Percentiles rank a stretch among this genome's conserved stretches.
Conservation (phyloP, 2,797 vertebrate genomes). For the Cirrhinus mrigala region DNA sequence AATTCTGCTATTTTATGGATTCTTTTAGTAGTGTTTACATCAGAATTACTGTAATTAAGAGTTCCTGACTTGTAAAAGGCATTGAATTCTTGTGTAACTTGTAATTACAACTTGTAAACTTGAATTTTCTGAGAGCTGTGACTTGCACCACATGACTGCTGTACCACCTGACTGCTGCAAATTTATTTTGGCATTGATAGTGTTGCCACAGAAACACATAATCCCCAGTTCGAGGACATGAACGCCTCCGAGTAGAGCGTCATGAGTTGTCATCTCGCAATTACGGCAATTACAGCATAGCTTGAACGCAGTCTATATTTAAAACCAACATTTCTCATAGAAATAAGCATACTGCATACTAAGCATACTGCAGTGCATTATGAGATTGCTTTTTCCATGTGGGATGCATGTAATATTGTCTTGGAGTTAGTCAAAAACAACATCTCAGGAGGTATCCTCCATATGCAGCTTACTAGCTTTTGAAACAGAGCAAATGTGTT, state of each 20-base stretch:
- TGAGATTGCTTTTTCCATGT: neutral
- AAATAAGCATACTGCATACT: neutral
- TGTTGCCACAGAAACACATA: neutral
- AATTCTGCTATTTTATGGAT: neutral
- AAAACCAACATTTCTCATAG: neutral
- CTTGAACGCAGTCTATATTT: neutral
- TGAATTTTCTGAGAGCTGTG: neutral
- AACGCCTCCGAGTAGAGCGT: neutral
- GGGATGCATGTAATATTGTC: neutral
- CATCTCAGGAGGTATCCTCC: neutral
- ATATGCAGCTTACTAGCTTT: neutral
- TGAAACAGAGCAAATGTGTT: slow-evolving; percentile 23
- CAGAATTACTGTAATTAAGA: neutral
- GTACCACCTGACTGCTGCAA: neutral
- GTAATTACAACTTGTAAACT: neutral
- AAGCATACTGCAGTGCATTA: neutral
- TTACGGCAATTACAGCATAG: neutral
- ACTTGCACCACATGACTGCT: neutral
- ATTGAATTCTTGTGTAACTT: neutral
- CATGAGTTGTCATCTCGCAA: neutral
- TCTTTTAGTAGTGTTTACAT: neutral
- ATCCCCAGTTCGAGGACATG: neutral
- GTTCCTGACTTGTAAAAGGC: neutral
- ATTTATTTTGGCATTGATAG: neutral
- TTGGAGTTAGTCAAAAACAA: neutral